Base-by-base conservation (phyloP, 2,113 vertebrate genomes). In the Picathartes gymnocephalus region DNA sequence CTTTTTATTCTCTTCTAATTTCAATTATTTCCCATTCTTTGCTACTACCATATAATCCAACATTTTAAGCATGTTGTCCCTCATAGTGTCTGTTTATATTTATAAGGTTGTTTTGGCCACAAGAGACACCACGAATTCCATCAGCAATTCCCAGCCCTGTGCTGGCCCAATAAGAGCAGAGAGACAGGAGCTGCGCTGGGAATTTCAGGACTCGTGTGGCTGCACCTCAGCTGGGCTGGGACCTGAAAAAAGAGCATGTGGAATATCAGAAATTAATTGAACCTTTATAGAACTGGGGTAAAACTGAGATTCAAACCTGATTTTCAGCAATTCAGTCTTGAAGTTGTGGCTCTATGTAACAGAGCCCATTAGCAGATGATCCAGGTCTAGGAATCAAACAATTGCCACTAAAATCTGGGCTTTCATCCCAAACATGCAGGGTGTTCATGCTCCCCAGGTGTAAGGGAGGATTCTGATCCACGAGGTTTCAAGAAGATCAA, bases 91-190 rank as follows among this genome's bases (percentile, higher is more conserved):
- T 71, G 70, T 33, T 94, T 73, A 31, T 74, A 72, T 95, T 86
- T 94, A 94, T 48, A 70, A 70, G 60, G 88, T 84, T 84, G 37
- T 92, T 91, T 91, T 60, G 73, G 81, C 78, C 81, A 93, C 60
- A 87, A 44, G 57, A 28, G 48, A 14, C 28, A 53, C 72, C n/a
- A 79, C 86, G 68, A 94, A 90, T 90, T 83, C 81, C 74, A 65
- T 62, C 83, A 78, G 81, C 65, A 73, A 51, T 72, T 95, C 37
- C 88, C 70, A 81, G 65, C 74, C 88, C 80, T 93, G 74, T 14
- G 57, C 81, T 93, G 89, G 42, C 83, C 66, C 2, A 51, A 8
- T 37, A 40, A 64, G 80, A 80, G 88, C 70, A 65, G 66, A 0
- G 60, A 84, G 69, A 15, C 77, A 89, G 81, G 69, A 87, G 40